Conservation (phyloP, 2,888 invertebrate species). For the Ectemnius lituratus region DNA sequence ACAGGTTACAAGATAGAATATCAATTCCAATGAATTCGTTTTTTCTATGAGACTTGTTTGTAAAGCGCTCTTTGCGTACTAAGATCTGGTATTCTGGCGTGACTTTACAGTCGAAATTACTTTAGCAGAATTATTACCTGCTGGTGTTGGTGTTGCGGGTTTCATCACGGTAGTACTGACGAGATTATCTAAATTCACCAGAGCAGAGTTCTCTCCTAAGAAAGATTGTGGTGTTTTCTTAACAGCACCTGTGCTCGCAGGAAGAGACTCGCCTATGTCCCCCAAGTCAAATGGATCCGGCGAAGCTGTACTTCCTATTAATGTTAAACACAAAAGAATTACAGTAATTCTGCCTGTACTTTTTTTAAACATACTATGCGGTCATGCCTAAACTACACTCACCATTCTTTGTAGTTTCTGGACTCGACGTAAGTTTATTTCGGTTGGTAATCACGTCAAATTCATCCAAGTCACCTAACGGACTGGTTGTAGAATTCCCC, state of each 20-base stretch:
- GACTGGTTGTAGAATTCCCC: conserved; percentile 67
- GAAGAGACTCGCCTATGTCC: conserved; percentile 80
- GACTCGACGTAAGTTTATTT: conserved; percentile 78
- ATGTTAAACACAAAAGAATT: neutral
- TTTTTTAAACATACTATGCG: neutral
- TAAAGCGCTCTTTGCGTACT: neutral
- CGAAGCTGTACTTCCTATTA: conserved; percentile 74
- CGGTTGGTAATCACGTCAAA: conserved; percentile 92
- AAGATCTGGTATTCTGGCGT: neutral
- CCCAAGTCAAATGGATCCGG: conserved; percentile 87
- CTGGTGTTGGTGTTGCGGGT: conserved; percentile 76
- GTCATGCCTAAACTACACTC: neutral
- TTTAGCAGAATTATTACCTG: conserved; percentile 77
- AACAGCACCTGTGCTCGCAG: conserved; percentile 80
- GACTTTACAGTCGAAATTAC: too few species aligned
- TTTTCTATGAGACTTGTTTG: too few species aligned
- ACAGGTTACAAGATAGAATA: conserved; percentile 29
- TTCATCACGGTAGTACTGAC: conserved; percentile 82
- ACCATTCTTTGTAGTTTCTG: conserved; percentile 72
- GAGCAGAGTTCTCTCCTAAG: conserved; percentile 96
- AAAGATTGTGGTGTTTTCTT: conserved; percentile 98
- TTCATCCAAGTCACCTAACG: conserved; percentile 89
- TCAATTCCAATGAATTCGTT: too few species aligned
- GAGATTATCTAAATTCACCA: conserved; percentile 98
- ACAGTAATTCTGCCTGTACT: neutral